Conservation (phyloP, 2,113 vertebrate species). For the Lanius ludovicianus region DNA sequence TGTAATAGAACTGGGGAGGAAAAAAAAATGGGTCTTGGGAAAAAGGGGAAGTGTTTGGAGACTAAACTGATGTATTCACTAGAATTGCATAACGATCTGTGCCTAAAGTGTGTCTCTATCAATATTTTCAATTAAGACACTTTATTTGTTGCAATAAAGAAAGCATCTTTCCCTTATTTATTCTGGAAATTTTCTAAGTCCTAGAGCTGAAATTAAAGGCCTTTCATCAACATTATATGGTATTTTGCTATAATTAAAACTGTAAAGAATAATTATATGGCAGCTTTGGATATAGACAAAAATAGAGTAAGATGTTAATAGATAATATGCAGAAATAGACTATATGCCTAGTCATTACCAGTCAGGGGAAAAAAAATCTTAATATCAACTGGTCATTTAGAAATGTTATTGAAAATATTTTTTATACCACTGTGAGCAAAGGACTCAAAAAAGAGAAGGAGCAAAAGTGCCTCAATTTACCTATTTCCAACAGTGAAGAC, state of each 20-base stretch:
- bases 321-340: neutral
- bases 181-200: constrained; percentile 4
- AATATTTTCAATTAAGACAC: constrained; percentile 45
- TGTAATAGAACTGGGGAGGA: neutral
- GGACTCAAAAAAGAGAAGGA: neutral
- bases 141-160: constrained; percentile 38
- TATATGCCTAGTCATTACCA: neutral
- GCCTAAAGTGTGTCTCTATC: neutral
- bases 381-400: neutral
- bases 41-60: neutral
- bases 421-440: neutral
- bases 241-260: constrained; percentile 52
- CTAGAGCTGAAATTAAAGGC: constrained; percentile 44
- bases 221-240: constrained; percentile 11
- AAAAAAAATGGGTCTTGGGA: neutral
- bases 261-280: constrained; percentile 60
- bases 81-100: neutral
- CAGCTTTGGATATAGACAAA: neutral
- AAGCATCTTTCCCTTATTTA: constrained; percentile 7
- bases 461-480: neutral
- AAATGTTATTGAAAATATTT: neutral
- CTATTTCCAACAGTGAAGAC: neutral
- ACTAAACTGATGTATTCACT: neutral
- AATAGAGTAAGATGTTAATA: constrained; percentile 8
- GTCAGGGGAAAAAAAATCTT: neutral